Base-by-base conservation (phyloP, 2,113 vertebrate genomes). In the Diphyllodes magnificus region DNA sequence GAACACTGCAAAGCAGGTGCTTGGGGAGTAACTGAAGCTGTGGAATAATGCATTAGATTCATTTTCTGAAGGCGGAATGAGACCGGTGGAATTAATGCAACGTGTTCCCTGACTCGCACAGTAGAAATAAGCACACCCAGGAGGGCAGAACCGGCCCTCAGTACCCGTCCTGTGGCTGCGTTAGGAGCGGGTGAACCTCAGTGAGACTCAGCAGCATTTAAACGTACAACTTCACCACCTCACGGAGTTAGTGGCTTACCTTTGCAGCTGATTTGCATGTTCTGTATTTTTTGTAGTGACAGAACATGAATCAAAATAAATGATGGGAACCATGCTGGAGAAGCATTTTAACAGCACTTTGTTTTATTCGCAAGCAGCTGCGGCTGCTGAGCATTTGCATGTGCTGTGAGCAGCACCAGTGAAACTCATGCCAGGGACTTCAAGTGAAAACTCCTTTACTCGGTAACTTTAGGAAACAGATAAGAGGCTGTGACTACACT, bases 221-320 rank as follows among this genome's bases (percentile, higher is more conserved):
- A 76, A 76, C 24, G 22, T 49, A 37, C 10, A 18, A 35, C 45
- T 91, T 65, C 1, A 2, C 45, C 45, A 50, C n/a, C 13, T 61
- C 35, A 45, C 7, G 0, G 0, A 88, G 23, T 51, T 39, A 76
- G 50, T 50, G 54, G 40, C 21, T 92, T 82, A 88, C 68, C 86
- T 89, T 21, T 90, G 59, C 37, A 76, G 31, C n/a, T 88, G 87
- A 94, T 90, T 70, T 93, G 70, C 63, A 82, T 82, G 13, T 89
- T 80, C n/a, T 64, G 2, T 76, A 71, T 56, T 82, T 93, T 92
- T 51, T 35, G 10, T 60, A 44, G 45, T 45, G 85, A 69, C 75
- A 94, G 73, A 35, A 73, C 27, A 57, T 82, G 85, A 87, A 82
- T 86, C 75, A 94, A 80, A 94, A 87, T 57, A 91, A 90, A 69